Percentiles rank a stretch among this genome's conserved stretches.
phyloP scores from a whole-genome alignment of 2,113 vertebrate genomes.

The Nyctibius bracteatus region DNA sequence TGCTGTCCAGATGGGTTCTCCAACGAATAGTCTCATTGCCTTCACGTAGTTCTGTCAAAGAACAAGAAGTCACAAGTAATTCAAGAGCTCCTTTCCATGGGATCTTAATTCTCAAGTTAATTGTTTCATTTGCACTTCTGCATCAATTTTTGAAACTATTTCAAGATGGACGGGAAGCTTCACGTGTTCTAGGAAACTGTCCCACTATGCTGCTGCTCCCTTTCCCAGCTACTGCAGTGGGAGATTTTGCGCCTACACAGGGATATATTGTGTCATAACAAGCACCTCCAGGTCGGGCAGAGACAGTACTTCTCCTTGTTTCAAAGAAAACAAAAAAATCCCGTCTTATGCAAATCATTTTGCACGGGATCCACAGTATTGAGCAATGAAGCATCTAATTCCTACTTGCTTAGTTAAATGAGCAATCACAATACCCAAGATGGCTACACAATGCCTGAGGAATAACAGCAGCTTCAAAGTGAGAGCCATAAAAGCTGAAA shows the following conservation, averaged over 20 bases:
- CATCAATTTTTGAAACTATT: background rate
- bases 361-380: background rate
- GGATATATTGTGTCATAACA: accelerated
- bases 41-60: conserved; percentile 86
- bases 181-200: accelerated
- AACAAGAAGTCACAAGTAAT: background rate
- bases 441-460: background rate
- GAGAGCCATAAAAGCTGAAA: background rate
- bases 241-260: background rate
- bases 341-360: background rate
- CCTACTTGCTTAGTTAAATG: background rate
- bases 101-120: background rate
- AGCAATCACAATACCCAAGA: background rate
- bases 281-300: background rate
- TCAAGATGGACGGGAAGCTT: background rate
- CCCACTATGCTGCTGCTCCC: background rate
- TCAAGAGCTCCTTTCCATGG: background rate
- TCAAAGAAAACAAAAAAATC: background rate
- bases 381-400: background rate
- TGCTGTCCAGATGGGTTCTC: conserved; percentile 90
- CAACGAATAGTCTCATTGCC: conserved; percentile 92
- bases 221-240: background rate
- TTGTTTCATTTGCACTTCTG: background rate
- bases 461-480: background rate
- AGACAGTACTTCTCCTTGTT: background rate